Evolutionary conservation across 2,113 vertebrate species (phyloP).

Genomic region (Labrus mixtus): DNA sequence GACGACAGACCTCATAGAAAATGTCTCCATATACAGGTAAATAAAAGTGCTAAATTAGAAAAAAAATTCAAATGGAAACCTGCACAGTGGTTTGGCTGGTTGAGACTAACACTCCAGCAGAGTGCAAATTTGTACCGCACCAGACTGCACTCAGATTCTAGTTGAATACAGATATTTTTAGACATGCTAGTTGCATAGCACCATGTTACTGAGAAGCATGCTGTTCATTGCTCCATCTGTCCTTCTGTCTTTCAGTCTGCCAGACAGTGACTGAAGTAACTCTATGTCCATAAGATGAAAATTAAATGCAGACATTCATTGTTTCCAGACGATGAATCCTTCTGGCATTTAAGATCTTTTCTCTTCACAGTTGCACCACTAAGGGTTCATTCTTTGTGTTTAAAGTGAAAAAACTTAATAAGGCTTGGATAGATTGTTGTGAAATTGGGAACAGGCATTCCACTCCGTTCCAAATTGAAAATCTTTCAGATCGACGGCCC

Average conservation of each 20-base stretch:
- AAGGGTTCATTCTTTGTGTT: too few species aligned
- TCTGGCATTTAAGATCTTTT: too few species aligned
- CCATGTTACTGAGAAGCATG: too few species aligned
- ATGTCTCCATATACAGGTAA: slow-evolving; percentile 93
- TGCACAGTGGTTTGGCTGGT: neutral
- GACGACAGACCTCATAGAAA: slow-evolving; percentile 87
- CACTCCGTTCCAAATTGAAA: too few species aligned
- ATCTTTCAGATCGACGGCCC: too few species aligned
- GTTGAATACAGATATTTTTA: neutral
- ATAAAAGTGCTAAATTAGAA: neutral
- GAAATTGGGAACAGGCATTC: too few species aligned
- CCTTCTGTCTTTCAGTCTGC: neutral
- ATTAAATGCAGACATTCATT: too few species aligned
- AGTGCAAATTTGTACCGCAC: neutral
- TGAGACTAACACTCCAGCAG: neutral
- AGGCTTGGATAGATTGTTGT: too few species aligned
- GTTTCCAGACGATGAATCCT: too few species aligned
- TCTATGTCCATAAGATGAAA: neutral
- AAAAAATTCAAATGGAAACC: neutral
- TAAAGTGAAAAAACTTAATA: too few species aligned
- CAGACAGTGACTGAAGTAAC: neutral
- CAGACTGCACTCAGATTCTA: neutral
- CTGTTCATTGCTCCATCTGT: neutral
- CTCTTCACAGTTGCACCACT: too few species aligned
- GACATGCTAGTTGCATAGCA: too few species aligned